These are phyloP conservation scores for Drosophila pseudotalamancana DNA, from an alignment of 2,888 invertebrate species.

Conservation along the genomic window DNA sequence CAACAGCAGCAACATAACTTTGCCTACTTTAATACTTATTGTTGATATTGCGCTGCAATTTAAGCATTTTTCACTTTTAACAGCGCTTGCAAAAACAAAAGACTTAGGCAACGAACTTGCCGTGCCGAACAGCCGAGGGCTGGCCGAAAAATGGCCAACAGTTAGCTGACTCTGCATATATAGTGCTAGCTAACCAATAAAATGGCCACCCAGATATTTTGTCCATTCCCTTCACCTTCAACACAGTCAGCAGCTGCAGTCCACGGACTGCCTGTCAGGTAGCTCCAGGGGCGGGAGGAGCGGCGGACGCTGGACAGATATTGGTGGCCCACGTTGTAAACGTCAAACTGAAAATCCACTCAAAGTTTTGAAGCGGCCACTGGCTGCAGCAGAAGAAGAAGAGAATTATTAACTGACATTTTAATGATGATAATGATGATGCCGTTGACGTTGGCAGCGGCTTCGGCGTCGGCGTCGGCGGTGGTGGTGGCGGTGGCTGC, in stretches of 20 bases:
- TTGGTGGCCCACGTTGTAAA: constrained; percentile 52
- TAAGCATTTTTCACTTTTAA: constrained; percentile 76
- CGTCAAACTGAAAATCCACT: constrained; percentile 70
- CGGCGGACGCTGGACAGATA: constrained; percentile 16
- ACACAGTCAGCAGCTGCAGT: constrained; percentile 33
- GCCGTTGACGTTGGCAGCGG: constrained; percentile 64
- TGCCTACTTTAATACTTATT: constrained; percentile 69
- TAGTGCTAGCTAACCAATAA: constrained; percentile 8
- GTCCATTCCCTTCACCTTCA: constrained; percentile 23
- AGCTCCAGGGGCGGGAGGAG: constrained; percentile 2
- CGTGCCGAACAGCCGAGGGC: constrained; percentile 11
- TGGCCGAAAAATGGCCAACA: constrained; percentile 20
- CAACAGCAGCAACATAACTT: constrained; percentile 50
- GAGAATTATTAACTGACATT: constrained; percentile 81
- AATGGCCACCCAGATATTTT: constrained; percentile 49
- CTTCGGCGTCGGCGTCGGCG: constrained; percentile 30
- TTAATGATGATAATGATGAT: constrained; percentile 82
- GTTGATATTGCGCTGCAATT: constrained; percentile 77
- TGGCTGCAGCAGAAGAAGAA: constrained; percentile 9
- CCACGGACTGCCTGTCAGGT: constrained; percentile 35
- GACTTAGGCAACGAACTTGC: constrained; percentile 78
- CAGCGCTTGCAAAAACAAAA: constrained; percentile 61
- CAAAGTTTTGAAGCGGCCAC: constrained; percentile 53
- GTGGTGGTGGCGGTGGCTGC: constrained; percentile 52
- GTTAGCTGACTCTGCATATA: background rate